Evolutionary conservation across 2,888 invertebrate genomes (phyloP).

Genomic region (Drosophila robusta): DNA sequence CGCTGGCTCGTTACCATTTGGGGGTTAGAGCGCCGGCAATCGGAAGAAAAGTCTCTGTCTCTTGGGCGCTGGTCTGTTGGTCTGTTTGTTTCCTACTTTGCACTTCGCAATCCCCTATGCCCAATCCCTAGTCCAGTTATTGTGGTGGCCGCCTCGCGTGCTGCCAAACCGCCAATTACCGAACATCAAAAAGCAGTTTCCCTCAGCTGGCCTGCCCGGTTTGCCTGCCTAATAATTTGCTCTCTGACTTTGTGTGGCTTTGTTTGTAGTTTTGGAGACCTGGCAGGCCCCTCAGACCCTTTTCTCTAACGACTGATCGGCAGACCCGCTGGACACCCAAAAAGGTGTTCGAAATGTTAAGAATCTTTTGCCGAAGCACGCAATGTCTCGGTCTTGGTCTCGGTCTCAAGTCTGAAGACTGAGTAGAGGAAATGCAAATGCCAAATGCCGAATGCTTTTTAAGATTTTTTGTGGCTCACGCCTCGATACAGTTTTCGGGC

Average conservation of each 20-base stretch:
- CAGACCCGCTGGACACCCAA: conserved; percentile 64
- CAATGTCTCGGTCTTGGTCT: conserved; percentile 41
- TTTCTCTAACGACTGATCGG: conserved; percentile 15
- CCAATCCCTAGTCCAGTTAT: conserved; percentile 32
- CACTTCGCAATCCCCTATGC: conserved; percentile 1
- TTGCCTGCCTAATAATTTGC: conserved; percentile 71
- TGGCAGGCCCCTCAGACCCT: conserved; percentile 13
- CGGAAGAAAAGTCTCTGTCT: conserved; percentile 55
- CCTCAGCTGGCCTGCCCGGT: conserved; percentile 53
- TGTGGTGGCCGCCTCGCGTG: conserved; percentile 68
- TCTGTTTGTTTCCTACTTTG: conserved; percentile 17
- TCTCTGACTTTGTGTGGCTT: conserved; percentile 72
- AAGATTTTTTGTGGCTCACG: conserved; percentile 70
- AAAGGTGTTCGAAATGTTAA: conserved; percentile 76
- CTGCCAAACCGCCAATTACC: conserved; percentile 81
- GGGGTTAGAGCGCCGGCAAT: conserved; percentile 67
- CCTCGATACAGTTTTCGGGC: conserved; percentile 59
- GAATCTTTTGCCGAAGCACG: conserved; percentile 71
- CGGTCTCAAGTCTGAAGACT: conserved; percentile 21
- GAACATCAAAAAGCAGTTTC: conserved; percentile 79
- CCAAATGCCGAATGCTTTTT: conserved; percentile 56
- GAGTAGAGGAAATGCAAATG: conserved; percentile 58
- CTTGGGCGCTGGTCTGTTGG: conserved; percentile 34
- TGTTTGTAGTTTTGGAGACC: conserved; percentile 63
- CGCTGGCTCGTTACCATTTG: conserved; percentile 72